These are phyloP conservation scores for Ophion slaviceki DNA, from an alignment of 2,888 invertebrate genomes.

Conservation along the genomic window DNA sequence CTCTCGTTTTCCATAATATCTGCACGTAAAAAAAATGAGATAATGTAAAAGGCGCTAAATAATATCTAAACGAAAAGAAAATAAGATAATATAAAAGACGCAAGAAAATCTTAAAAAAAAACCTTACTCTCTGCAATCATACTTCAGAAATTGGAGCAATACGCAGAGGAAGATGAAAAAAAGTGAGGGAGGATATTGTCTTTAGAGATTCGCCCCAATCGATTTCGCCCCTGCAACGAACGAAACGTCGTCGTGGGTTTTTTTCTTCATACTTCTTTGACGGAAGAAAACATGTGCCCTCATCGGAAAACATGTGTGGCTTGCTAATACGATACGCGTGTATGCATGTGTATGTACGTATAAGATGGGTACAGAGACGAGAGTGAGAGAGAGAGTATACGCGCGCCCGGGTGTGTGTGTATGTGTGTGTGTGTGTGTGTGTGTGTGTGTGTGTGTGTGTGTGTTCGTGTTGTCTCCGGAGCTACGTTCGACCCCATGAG, in stretches of 20 bases:
- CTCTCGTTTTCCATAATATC: too few species aligned
- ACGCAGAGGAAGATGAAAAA: background rate
- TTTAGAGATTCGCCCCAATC: background rate
- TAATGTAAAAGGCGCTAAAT: too few species aligned
- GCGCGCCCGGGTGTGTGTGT: too few species aligned
- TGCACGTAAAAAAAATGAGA: too few species aligned
- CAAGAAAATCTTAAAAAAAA: background rate
- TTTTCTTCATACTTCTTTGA: conserved; percentile 25
- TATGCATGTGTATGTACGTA: conserved; percentile 13
- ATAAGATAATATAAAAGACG: background rate
- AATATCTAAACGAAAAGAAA: too few species aligned
- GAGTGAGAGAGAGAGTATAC: background rate
- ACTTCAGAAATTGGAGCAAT: background rate
- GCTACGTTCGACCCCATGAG: conserved; percentile 57
- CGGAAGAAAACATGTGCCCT: conserved; percentile 54
- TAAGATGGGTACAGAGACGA: conserved; percentile 17
- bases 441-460: background rate
- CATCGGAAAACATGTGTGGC: conserved; percentile 58
- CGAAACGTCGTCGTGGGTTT: conserved; percentile 5
- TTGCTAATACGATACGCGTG: conserved; percentile 22
- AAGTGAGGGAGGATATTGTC: background rate
- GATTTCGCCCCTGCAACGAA: conserved; percentile 30
- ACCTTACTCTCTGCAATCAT: background rate
- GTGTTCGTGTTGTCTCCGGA: conserved; percentile 25
- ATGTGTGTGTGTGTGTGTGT: background rate